Evolutionary conservation across 2,797 vertebrate genomes (phyloP), one percentile per base, ranked within the genome.

Genomic region (Sebastes paucispinis): DNA sequence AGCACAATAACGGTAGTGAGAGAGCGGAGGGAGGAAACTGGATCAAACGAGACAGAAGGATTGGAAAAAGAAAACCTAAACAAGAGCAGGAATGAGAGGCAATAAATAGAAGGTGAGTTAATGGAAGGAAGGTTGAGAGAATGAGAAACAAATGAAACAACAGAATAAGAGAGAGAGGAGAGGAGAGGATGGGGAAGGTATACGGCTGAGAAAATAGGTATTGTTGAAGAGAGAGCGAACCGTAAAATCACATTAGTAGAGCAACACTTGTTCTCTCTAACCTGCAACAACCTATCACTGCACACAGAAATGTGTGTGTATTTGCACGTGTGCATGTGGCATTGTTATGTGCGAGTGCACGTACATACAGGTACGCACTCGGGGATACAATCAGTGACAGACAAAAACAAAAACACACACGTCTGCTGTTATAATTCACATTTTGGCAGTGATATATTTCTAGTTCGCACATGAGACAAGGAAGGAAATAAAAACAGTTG

Each of bases 171-270:
- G 6, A 32, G 22, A 69, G 50, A 5, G 14, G 64, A 27, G 36
- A 7, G 24, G 22, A 8, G 24, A 34, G n/a, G 62, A 3, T 24
- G 27, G 63, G 29, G 10, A 25, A 50, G 55, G 69, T 34, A 29
- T 55, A 25, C 66, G 72, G 63, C 12, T 32, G 75, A 83, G 64
- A 85, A 69, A 67, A 24, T 12, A 68, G 73, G 77, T 70, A 77
- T 85, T 88, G 75, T 75, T 88, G 36, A 77, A 74, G 79, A 84
- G 67, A 83, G 66, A 50, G 69, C 14, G 6, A 77, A 75, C 70
- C 31, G 20, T 77, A 79, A 92, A 88, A 90, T 87, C 65, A 43
- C 69, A 89, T 90, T 83, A 87, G 73, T 18, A 13, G 50, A 80
- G 68, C 8, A 63, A 69, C 50, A 77, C 55, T 81, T 73, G 70